Conservation (phyloP, 2,888 invertebrate genomes). For the Orchesella flavescens region DNA sequence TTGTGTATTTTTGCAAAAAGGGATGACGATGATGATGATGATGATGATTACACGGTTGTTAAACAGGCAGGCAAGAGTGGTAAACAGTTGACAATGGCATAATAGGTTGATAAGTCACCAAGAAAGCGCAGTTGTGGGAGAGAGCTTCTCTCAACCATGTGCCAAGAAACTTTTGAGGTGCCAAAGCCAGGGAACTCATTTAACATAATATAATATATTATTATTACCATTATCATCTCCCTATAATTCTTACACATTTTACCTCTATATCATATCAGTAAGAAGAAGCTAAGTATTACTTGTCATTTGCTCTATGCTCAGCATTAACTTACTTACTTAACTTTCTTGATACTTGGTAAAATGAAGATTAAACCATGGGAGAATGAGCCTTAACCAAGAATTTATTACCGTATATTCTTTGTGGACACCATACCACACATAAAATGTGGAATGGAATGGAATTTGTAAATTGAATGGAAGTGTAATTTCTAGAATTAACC, state of each 20-base stretch:
- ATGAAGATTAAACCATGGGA: not conserved
- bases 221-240: too few relatives aligned
- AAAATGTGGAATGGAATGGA: too few relatives aligned
- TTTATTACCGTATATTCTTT: not conserved
- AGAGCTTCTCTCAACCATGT: not conserved
- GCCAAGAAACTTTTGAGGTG: constrained; percentile 11
- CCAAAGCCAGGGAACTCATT: not conserved
- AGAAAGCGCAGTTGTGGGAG: not conserved
- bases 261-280: too few relatives aligned
- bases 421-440: not conserved
- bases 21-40: too few relatives aligned
- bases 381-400: not conserved
- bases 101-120: not conserved
- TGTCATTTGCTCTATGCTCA: not conserved
- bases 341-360: not conserved
- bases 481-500: constrained; percentile 38
- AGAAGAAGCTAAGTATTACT: too few relatives aligned
- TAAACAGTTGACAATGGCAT: constrained; percentile 24
- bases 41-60: constrained; percentile 33
- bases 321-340: not conserved
- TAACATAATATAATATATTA: not conserved
- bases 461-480: constrained; percentile 12
- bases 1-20: constrained; percentile 15
- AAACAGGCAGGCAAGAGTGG: constrained; percentile 12
- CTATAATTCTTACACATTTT: too few relatives aligned